phyloP scores from a whole-genome alignment of 2,797 vertebrate species.

The Peromyscus melanophrys region DNA sequence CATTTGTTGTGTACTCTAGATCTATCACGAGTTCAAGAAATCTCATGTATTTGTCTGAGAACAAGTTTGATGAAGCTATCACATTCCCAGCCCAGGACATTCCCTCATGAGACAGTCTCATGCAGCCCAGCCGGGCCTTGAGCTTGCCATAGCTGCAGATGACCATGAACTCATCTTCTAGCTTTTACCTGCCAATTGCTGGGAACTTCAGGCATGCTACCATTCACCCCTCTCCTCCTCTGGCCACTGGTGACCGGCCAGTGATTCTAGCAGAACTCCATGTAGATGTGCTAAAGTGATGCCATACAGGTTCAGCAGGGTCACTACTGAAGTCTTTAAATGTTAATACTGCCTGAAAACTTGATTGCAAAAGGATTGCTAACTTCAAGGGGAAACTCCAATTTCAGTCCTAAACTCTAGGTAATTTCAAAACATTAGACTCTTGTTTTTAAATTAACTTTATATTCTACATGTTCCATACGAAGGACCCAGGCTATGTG shows the following conservation, averaged over 20 bases:
- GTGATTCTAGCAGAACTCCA: conserved; percentile 5
- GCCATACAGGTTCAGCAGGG: background rate
- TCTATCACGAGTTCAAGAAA: background rate
- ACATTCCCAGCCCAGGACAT: background rate
- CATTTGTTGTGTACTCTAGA: background rate
- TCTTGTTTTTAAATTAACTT: conserved; percentile 12
- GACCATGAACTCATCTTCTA: background rate
- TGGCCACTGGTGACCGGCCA: background rate
- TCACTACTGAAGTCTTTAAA: background rate
- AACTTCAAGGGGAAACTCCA: background rate
- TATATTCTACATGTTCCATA: background rate
- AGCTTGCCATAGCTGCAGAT: background rate
- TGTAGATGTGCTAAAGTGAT: conserved; percentile 24
- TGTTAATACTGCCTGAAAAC: conserved; percentile 29
- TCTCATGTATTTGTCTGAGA: background rate
- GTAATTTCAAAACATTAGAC: conserved; percentile 56
- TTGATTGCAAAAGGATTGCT: conserved; percentile 45
- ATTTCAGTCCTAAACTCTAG: background rate
- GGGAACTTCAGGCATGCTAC: background rate
- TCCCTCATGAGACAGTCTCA: background rate
- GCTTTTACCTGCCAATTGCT: background rate
- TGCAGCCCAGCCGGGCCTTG: background rate
- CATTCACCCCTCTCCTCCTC: background rate
- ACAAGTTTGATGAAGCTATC: conserved; percentile 45
- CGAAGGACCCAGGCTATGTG: background rate